Base-by-base conservation (phyloP, 2,888 invertebrate genomes). In the Drosophila greeni region DNA sequence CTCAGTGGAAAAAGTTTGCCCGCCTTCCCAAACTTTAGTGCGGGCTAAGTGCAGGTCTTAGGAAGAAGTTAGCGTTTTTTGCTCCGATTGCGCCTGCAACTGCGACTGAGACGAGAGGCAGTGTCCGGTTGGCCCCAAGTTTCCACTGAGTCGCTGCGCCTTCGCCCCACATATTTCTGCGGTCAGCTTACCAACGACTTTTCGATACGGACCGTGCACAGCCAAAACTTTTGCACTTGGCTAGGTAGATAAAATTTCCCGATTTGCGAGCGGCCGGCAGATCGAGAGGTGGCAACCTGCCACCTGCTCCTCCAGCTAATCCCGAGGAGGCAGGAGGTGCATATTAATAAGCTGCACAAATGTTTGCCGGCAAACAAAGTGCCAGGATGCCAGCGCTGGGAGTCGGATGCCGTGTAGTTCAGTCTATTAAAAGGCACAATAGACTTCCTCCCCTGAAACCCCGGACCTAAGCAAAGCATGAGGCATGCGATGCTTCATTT, bases 141-240 rank as follows among this genome's bases (percentile, higher is more conserved):
- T 67, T 68, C 37, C 40, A 9, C 47, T 33, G 68, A 57, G 69
- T 43, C 24, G 34, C 49, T 64, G 55, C 57, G 36, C 53, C 39
- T 42, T 52, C 39, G 56, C 23, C 34, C 60, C 66, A 42, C 72
- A 59, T 71, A 57, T 57, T 66, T 70, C 61, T 80, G 81, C 60
- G 77, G 78, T 81, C 78, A 81, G 83, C 84, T 83, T 78, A 81
- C 83, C 78, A 83, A 71, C 76, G 79, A 78, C 76, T 83, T 78
- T 81, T 75, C 78, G 76, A 83, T 83, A 78, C 69, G 71, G 39
- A 70, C 62, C 70, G 64, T 34, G 54, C 29, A 53, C 65, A 40
- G 53, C 37, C n/a, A 40, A 64, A 83, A 78, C 68, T 70, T 76
- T 81, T 69, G 56, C 53, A 61, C 64, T 72, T 73, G 73, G 68